Conservation (phyloP, 2,113 vertebrate genomes). For the Rhynchopsitta pachyrhyncha region DNA sequence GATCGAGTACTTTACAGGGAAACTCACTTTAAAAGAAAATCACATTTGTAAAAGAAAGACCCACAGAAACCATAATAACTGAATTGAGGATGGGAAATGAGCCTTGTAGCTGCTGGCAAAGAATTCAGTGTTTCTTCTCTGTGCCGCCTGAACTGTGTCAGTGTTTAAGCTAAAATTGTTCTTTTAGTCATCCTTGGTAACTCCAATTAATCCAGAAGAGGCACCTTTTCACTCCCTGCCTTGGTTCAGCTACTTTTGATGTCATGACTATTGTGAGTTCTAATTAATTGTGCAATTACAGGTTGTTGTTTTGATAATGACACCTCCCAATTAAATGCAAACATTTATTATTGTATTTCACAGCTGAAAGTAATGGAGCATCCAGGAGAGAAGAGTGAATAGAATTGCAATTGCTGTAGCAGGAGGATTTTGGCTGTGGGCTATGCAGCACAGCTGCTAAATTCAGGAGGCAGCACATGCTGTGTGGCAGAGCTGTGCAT, state of each 20-base stretch:
- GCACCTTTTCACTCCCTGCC: conserved; percentile 2
- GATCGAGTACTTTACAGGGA: neutral
- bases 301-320: conserved; percentile 78
- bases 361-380: neutral
- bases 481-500: neutral
- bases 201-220: neutral
- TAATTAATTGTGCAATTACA: conserved; percentile 77
- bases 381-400: neutral
- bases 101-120: neutral
- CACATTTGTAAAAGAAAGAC: neutral
- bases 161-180: neutral
- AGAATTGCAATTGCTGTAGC: neutral
- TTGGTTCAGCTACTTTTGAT: conserved; percentile 30
- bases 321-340: conserved; percentile 64
- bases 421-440: neutral
- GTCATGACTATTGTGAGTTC: neutral
- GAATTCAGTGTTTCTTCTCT: neutral
- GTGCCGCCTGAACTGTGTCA: neutral
- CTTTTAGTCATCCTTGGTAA: neutral
- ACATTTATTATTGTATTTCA: neutral
- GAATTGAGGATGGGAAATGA: neutral
- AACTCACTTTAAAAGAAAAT: neutral
- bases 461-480: neutral
- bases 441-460: neutral
- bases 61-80: neutral